Conservation (phyloP, 2,797 vertebrate species). For the Diplodus puntazzo region DNA sequence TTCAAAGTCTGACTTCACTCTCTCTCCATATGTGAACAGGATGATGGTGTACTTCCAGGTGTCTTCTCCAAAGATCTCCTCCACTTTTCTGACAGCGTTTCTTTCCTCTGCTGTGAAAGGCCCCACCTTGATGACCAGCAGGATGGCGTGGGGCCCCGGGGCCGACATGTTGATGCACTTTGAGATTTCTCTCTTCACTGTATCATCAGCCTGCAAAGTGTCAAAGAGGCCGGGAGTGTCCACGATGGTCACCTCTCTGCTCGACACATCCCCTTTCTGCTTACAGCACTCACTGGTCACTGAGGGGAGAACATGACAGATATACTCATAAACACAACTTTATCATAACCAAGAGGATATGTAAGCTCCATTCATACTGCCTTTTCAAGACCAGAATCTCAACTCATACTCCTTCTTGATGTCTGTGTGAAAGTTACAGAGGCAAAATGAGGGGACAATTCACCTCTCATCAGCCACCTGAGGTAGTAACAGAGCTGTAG, state of each 20-base stretch:
- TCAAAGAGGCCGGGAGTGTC: conserved; percentile 55
- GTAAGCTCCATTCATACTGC: too few species aligned
- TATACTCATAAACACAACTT: too few species aligned
- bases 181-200: conserved; percentile 16
- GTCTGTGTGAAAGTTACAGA: too few species aligned
- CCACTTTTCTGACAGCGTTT: neutral
- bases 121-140: conserved; percentile 54
- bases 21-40: conserved; percentile 37
- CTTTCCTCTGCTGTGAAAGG: neutral
- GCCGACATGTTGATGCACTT: conserved; percentile 59
- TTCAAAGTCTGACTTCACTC: neutral
- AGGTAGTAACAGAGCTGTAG: too few species aligned
- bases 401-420: too few species aligned
- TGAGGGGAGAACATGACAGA: conserved; percentile 19
- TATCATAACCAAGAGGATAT: too few species aligned
- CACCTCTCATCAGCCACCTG: too few species aligned
- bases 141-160: conserved; percentile 55
- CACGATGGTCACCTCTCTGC: conserved; percentile 14
- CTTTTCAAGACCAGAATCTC: too few species aligned
- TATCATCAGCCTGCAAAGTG: neutral
- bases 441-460: too few species aligned
- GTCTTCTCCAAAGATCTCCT: conserved; percentile 45
- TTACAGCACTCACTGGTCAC: conserved; percentile 56
- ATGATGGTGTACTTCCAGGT: conserved; percentile 54
- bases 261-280: neutral